Conservation (phyloP, 2,113 vertebrate species). For the Lepidothrix coronata region DNA sequence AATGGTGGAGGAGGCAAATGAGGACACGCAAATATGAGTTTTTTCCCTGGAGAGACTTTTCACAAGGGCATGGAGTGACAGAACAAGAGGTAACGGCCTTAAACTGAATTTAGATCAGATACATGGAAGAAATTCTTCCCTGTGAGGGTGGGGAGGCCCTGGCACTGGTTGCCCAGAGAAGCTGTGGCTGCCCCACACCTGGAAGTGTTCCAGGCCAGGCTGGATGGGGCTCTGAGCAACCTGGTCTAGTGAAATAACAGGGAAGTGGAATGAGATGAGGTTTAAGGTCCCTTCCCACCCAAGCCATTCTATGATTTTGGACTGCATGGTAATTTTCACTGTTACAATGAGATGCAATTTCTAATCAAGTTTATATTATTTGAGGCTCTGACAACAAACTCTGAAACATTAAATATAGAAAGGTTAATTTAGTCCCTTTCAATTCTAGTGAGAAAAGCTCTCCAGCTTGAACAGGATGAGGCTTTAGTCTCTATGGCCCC, state of each 20-base stretch:
- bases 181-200: background rate
- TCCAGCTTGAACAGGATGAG: background rate
- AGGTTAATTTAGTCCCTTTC: background rate
- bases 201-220: background rate
- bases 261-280: background rate
- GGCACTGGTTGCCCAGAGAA: background rate
- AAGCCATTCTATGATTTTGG: background rate
- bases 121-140: background rate
- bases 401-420: background rate
- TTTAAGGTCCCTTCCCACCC: background rate
- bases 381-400: background rate
- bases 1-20: background rate
- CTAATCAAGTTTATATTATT: rapidly evolving
- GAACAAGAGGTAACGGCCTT: background rate
- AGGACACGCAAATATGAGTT: rapidly evolving
- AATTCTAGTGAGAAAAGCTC: background rate
- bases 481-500: background rate
- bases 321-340: rapidly evolving
- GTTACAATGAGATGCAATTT: rapidly evolving
- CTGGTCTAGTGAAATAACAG: background rate
- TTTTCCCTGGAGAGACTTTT: background rate
- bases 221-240: background rate
- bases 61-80: background rate
- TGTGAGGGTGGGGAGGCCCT: background rate
- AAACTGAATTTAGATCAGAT: background rate